phyloP scores from a whole-genome alignment of 2,888 invertebrate genomes.

The Molanna angustata region DNA sequence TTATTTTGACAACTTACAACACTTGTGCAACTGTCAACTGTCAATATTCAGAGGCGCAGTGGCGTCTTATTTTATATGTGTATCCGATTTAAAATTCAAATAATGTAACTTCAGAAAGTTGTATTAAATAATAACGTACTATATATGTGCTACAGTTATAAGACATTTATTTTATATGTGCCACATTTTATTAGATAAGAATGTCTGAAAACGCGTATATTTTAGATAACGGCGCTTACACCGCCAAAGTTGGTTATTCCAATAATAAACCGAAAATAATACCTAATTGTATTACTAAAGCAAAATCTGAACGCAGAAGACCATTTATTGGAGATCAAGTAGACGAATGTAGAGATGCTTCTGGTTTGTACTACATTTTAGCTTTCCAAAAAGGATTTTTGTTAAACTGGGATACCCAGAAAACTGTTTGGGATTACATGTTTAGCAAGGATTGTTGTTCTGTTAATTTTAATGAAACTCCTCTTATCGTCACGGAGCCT shows the following conservation, averaged over 20 bases:
- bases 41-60: too few species aligned
- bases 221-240: conserved; percentile 86
- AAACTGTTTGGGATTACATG: conserved; percentile 93
- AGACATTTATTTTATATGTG: too few species aligned
- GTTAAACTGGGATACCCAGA: conserved; percentile 95
- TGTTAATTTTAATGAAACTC: conserved; percentile 73
- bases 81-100: too few species aligned
- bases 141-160: too few species aligned
- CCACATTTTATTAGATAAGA: conserved; percentile 20
- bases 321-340: conserved; percentile 90
- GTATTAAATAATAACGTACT: too few species aligned
- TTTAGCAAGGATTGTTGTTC: conserved; percentile 84
- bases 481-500: conserved; percentile 90
- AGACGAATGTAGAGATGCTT: conserved; percentile 94
- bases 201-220: conserved; percentile 55
- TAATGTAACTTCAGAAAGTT: too few species aligned
- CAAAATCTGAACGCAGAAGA: conserved; percentile 91
- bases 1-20: too few species aligned
- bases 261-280: conserved; percentile 69
- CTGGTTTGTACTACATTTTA: conserved; percentile 89
- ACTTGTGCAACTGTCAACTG: too few species aligned
- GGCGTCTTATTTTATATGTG: too few species aligned
- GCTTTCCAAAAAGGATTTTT: conserved; percentile 95
- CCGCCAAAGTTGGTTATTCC: conserved; percentile 82
- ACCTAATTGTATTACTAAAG: conserved; percentile 97